Conservation (phyloP, 2,797 vertebrate genomes). For the Megalops cyprinoides region DNA sequence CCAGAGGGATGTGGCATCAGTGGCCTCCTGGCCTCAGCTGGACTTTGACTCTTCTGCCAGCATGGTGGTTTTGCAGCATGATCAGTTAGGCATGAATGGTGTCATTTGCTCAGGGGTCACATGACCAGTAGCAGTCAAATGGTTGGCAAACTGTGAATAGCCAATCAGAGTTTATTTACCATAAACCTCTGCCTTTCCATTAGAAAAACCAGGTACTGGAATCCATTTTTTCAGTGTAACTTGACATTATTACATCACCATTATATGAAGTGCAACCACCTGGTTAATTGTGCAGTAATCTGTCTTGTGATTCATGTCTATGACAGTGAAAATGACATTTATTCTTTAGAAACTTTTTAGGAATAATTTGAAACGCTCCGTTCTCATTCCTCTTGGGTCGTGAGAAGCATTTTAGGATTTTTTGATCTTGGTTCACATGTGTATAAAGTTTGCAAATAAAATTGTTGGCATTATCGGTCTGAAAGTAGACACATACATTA, state of each 20-base stretch:
- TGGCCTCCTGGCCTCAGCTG: not conserved
- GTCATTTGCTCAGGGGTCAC: not conserved
- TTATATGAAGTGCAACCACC: too few relatives aligned
- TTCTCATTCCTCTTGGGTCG: not conserved
- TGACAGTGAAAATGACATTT: not conserved
- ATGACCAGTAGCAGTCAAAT: not conserved
- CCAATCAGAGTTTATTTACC: not conserved
- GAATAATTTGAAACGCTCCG: not conserved
- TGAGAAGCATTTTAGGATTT: not conserved
- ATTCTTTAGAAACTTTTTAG: not conserved
- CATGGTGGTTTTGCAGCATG: not conserved
- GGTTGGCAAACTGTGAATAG: not conserved
- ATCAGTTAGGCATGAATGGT: not conserved
- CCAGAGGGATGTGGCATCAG: not conserved
- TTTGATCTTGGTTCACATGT: too few relatives aligned
- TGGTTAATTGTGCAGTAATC: not conserved
- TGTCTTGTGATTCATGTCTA: not conserved
- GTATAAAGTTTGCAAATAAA: slow-evolving; percentile 2
- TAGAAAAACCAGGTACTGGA: not conserved
- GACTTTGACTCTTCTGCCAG: not conserved
- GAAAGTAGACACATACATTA: too few relatives aligned
- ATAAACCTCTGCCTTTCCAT: not conserved
- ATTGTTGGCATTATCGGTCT: too few relatives aligned
- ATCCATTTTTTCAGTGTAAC: not conserved
- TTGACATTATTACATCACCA: not conserved